Percentiles rank a stretch among this genome's conserved stretches.
phyloP scores from a whole-genome alignment of 2,113 vertebrate genomes.

The Semnopithecus entellus region DNA sequence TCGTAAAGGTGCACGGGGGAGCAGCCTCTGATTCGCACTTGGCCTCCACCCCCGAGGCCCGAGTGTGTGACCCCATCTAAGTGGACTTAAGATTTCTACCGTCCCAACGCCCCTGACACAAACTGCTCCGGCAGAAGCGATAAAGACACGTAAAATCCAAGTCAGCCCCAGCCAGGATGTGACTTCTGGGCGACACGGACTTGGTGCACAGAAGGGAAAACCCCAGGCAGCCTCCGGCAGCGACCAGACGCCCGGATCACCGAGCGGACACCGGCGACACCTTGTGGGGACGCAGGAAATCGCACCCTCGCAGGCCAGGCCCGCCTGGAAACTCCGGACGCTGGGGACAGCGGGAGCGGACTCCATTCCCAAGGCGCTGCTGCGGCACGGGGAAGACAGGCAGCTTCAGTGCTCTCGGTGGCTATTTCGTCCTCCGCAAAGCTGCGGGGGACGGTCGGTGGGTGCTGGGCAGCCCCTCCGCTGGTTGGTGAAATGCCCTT shows the following conservation, averaged over 20 bases:
- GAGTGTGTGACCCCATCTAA: too few species aligned
- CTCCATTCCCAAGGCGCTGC: background rate
- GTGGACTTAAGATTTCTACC: background rate
- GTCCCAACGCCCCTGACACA: too few species aligned
- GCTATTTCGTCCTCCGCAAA: background rate
- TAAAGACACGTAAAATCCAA: background rate
- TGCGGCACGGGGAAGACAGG: rapidly evolving
- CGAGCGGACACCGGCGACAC: background rate
- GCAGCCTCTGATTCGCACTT: too few species aligned
- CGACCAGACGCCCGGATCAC: too few species aligned
- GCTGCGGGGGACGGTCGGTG: background rate
- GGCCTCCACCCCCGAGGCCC: background rate
- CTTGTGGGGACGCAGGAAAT: background rate
- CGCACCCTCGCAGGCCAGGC: too few species aligned
- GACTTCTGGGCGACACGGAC: background rate
- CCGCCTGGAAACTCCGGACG: background rate
- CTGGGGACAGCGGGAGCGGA: too few species aligned
- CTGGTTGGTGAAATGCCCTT: background rate
- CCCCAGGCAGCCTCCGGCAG: background rate
- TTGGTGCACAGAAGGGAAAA: background rate
- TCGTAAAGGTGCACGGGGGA: too few species aligned
- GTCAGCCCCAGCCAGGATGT: background rate
- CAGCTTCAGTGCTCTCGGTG: background rate
- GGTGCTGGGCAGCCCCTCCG: background rate
- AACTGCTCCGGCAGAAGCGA: background rate